Evolutionary conservation across 1,140 invertebrate genomes (phyloP).

Genomic region (Stegodyphus dumicola): DNA sequence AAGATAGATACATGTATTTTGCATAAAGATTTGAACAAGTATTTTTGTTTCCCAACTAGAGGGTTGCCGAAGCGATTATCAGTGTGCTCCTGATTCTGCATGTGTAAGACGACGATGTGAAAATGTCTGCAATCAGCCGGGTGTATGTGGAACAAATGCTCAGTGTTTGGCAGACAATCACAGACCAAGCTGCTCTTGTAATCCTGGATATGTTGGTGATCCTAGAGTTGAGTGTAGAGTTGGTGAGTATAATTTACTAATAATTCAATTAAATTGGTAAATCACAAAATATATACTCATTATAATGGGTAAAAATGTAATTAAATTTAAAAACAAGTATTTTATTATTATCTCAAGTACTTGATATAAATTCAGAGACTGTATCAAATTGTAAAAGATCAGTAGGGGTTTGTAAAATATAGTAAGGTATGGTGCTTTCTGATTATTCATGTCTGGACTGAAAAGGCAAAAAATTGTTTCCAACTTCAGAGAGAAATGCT

Average conservation of each 20-base stretch:
- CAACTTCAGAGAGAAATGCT: too few relatives aligned
- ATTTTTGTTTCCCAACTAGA: constrained; percentile 24
- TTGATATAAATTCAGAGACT: too few relatives aligned
- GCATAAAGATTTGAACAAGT: neutral
- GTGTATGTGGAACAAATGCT: constrained; percentile 71
- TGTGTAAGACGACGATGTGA: constrained; percentile 85
- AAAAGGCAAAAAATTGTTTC: too few relatives aligned
- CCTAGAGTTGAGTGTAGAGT: constrained; percentile 82
- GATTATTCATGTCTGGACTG: too few relatives aligned
- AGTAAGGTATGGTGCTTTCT: too few relatives aligned
- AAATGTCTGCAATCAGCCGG: constrained; percentile 72
- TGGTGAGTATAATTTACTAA: constrained; percentile 73
- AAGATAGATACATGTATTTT: too few relatives aligned
- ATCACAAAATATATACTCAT: too few relatives aligned
- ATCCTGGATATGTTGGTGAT: constrained; percentile 65
- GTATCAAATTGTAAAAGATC: too few relatives aligned
- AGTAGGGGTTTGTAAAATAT: too few relatives aligned
- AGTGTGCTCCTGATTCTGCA: constrained; percentile 81
- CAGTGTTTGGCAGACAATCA: constrained; percentile 63
- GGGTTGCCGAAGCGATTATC: constrained; percentile 79
- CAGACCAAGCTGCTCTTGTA: constrained; percentile 65
- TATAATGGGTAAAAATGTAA: too few relatives aligned
- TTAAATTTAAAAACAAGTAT: too few relatives aligned
- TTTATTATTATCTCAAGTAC: too few relatives aligned
- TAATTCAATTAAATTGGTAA: neutral